A percentile compares a stretch with the other conserved stretches of the same genome.
Evolutionary conservation across 2,113 vertebrate species (phyloP).

Genomic region (Marmota monax): DNA sequence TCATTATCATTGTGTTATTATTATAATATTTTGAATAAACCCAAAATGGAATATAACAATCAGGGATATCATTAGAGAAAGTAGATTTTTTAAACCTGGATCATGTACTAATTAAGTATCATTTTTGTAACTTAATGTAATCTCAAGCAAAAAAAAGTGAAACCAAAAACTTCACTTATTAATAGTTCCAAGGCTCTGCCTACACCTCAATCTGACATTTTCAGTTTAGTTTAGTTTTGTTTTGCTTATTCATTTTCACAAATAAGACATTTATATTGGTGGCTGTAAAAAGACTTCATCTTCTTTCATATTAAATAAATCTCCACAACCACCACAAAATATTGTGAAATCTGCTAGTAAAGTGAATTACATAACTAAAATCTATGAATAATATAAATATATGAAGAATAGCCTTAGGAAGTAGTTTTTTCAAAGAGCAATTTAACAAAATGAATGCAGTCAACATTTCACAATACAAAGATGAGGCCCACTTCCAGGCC

Average conservation of each 20-base stretch:
- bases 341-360: neutral
- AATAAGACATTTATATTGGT: neutral
- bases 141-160: neutral
- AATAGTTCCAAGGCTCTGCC: neutral
- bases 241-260: neutral
- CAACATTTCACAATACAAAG: neutral
- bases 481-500: neutral
- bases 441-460: neutral
- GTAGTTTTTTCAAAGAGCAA: slow-evolving; percentile 9
- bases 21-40: neutral
- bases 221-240: neutral
- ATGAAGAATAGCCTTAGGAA: neutral
- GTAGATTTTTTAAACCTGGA: neutral
- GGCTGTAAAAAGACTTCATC: neutral
- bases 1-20: neutral
- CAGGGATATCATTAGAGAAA: neutral
- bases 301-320: neutral
- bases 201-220: neutral
- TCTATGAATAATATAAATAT: neutral
- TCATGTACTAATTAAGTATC: neutral
- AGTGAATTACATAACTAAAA: neutral
- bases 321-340: neutral
- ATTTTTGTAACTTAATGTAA: neutral
- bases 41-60: neutral
- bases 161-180: neutral